phyloP scores from a whole-genome alignment of 2,113 vertebrate species.

The Numida meleagris region DNA sequence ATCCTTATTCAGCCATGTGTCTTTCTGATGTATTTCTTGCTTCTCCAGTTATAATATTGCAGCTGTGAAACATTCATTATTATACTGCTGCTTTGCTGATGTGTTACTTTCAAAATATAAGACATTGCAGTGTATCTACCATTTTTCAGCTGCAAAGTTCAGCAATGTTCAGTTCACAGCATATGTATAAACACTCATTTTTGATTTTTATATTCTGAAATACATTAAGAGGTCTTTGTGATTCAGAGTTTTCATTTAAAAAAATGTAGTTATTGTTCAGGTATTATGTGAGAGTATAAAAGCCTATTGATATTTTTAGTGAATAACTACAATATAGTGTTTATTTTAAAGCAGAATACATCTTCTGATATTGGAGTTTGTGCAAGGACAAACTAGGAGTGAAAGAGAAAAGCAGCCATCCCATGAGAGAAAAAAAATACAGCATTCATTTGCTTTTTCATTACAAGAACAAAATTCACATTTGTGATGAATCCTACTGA shows the following conservation, averaged over 20 bases:
- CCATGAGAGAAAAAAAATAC: background rate
- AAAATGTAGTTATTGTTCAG: background rate
- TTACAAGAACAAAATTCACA: background rate
- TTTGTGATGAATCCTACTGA: background rate
- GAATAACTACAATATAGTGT: background rate
- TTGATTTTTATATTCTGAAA: background rate
- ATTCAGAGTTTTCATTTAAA: background rate
- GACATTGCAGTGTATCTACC: background rate
- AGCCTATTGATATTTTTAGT: background rate
- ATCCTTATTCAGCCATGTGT: background rate
- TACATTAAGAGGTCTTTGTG: background rate
- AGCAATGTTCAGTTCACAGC: background rate
- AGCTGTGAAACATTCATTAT: conserved; percentile 44
- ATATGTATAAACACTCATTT: background rate
- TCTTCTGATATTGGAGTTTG: background rate
- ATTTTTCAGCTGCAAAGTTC: background rate
- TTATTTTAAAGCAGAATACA: background rate
- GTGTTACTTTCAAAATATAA: conserved; percentile 1
- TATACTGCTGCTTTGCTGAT: conserved; percentile 2
- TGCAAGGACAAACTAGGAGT: background rate
- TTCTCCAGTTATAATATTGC: conserved; percentile 20
- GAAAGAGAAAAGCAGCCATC: background rate
- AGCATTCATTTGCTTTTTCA: background rate
- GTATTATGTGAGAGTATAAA: background rate
- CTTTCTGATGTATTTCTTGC: conserved; percentile 32